Conservation (phyloP, 1,140 invertebrate genomes). For the Leptinotarsa texana region DNA sequence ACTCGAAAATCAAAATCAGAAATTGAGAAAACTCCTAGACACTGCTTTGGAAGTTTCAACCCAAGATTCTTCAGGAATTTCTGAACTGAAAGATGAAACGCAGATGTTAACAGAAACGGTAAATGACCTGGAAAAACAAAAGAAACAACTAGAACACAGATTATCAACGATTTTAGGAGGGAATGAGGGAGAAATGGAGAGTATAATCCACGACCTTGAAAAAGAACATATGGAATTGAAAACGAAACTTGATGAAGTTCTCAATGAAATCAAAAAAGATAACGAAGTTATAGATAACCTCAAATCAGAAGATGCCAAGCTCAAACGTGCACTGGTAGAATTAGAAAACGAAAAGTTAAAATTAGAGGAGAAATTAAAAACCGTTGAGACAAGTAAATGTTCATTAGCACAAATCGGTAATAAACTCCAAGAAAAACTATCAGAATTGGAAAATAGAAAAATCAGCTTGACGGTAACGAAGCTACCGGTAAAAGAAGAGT, state of each 20-base stretch:
- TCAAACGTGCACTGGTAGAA: background rate
- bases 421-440: constrained; percentile 14
- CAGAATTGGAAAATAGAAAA: constrained; percentile 17
- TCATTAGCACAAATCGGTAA: background rate
- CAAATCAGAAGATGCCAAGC: background rate
- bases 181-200: background rate
- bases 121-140: constrained; percentile 16
- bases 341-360: constrained; percentile 15
- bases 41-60: constrained; percentile 9
- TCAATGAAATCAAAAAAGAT: background rate
- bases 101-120: background rate
- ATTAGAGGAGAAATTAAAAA: constrained; percentile 2
- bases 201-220: constrained; percentile 4
- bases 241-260: background rate
- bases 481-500: background rate
- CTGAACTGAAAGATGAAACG: background rate
- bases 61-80: background rate
- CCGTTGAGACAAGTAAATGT: background rate
- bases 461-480: constrained; percentile 1
- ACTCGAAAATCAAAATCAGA: constrained; percentile 25
- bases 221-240: constrained; percentile 15
- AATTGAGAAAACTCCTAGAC: constrained; percentile 15
- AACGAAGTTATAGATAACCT: background rate
- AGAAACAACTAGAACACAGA: constrained; percentile 7
- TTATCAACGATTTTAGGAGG: background rate